Base-by-base conservation (phyloP, 2,888 invertebrate genomes). In the Arrhopalites spinosus region DNA sequence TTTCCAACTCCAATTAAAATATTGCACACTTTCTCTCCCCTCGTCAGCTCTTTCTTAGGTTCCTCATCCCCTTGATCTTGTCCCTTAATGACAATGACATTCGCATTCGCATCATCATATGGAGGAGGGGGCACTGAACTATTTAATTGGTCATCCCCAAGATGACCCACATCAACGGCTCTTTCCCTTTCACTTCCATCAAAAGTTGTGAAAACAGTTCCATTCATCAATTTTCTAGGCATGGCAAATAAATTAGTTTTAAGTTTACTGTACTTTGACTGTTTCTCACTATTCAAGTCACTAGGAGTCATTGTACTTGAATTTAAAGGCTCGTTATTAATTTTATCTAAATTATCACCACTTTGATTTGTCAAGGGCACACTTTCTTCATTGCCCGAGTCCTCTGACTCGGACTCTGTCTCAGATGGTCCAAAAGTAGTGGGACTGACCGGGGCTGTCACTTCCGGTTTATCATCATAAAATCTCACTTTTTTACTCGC, bases 1-100 rank as follows among this genome's bases (percentile, higher is more conserved):
- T 77, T 78, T 0, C 53, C 77, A 5, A 80, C 53, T 8, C 74
- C 75, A 0, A 70, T 59, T 8, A 25, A 20, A 68, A 74, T 68
- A 0, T 15, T 64, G 15, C 7, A 13, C 13, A 30, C 47, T 53
- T 20, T 27, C 1, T 47, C 73, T 23, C 27, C 30, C 63, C 63
- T 63, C 7, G 43, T 43, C 71, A 53, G 20, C 30, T 29, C 17
- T 25, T 59, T 20, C 13, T 68, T 15, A 53, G 29, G 11, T 27
- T 70, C n/a, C 17, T 61, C 56, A 2, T 53, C 29, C 0, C 1
- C 43, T 1, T 66, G 25, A 5, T 8, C 2, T 36, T 29, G 7
- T 1, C 8, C 1, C 8, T 53, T n/a, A n/a, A 59, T 25, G n/a
- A 3, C 15, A 1, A 17, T 36, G 2, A 8, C 30, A 5, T 43